Percentiles rank a stretch among this genome's conserved stretches.
Conservation (phyloP, 2,797 vertebrate species). For the Tamandua tetradactyla region DNA sequence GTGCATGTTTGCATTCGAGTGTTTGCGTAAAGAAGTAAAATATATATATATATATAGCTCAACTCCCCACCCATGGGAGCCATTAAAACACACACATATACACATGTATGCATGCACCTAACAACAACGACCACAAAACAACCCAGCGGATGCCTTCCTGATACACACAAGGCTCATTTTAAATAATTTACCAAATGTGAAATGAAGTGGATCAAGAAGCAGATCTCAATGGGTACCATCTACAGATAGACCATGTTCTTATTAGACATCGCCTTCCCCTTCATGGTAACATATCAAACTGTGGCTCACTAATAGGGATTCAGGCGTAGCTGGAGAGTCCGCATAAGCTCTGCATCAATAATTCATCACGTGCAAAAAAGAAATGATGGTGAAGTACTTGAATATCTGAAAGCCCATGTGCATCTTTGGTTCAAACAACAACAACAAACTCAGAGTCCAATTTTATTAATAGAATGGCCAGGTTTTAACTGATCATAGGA, state of each 20-base stretch:
- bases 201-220: conserved; percentile 40
- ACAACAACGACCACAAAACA: background rate
- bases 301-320: conserved; percentile 80
- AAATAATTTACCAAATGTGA: background rate
- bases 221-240: background rate
- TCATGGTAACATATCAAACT: conserved; percentile 66
- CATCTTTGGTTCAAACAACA: conserved; percentile 71
- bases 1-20: background rate
- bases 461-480: conserved; percentile 79
- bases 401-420: conserved; percentile 79
- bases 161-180: background rate
- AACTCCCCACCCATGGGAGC: background rate
- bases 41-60: conserved; percentile 22
- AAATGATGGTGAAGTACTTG: conserved; percentile 76
- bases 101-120: background rate
- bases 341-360: conserved; percentile 81
- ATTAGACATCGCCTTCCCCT: conserved; percentile 58
- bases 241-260: background rate
- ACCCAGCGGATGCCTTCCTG: background rate
- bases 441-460: conserved; percentile 68
- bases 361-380: conserved; percentile 78
- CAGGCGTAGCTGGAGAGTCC: conserved; percentile 73
- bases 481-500: conserved; percentile 74
- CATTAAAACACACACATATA: background rate
- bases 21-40: conserved; percentile 57